These are phyloP conservation scores for Choristoneura rosaceana DNA, from an alignment of 2,888 invertebrate genomes.

Conservation along the genomic window DNA sequence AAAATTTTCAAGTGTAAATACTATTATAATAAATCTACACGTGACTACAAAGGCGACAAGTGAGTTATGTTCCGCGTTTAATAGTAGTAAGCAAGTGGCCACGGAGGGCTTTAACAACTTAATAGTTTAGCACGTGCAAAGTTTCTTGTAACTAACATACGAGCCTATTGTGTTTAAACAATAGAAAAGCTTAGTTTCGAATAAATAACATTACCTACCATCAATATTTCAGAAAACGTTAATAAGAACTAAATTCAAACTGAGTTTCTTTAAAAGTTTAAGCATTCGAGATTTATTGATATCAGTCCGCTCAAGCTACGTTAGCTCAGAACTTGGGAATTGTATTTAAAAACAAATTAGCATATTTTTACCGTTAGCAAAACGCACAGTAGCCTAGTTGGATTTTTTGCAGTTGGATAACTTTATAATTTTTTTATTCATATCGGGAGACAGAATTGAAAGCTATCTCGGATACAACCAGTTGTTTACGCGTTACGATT, in stretches of 20 bases:
- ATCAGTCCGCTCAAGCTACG: conserved; percentile 15
- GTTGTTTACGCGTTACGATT: too few relatives aligned
- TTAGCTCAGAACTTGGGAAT: conserved; percentile 32
- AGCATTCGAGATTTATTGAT: conserved; percentile 28
- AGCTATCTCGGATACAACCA: neutral
- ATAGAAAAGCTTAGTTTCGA: conserved; percentile 1
- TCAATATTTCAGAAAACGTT: conserved; percentile 9
- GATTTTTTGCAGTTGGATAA: conserved; percentile 1
- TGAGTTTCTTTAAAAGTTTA: conserved; percentile 20
- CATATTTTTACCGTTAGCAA: conserved; percentile 32
- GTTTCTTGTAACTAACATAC: conserved; percentile 19
- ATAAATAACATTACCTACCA: neutral
- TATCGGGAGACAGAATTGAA: neutral
- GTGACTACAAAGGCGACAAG: conserved; percentile 2
- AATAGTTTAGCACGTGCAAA: conserved; percentile 2
- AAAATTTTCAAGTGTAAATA: neutral
- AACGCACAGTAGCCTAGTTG: conserved; percentile 12
- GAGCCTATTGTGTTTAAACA: conserved; percentile 4
- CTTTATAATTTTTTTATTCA: neutral
- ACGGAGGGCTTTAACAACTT: conserved; percentile 13
- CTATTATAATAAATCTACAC: conserved; percentile 6
- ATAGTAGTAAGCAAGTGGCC: conserved; percentile 38
- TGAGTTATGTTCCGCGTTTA: conserved; percentile 16
- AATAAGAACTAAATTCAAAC: conserved; percentile 18
- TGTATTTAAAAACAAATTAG: conserved; percentile 38